Percentiles rank a stretch among this genome's conserved stretches.
phyloP scores from a whole-genome alignment of 1,140 invertebrate species.

The Scaptomyza montana region DNA sequence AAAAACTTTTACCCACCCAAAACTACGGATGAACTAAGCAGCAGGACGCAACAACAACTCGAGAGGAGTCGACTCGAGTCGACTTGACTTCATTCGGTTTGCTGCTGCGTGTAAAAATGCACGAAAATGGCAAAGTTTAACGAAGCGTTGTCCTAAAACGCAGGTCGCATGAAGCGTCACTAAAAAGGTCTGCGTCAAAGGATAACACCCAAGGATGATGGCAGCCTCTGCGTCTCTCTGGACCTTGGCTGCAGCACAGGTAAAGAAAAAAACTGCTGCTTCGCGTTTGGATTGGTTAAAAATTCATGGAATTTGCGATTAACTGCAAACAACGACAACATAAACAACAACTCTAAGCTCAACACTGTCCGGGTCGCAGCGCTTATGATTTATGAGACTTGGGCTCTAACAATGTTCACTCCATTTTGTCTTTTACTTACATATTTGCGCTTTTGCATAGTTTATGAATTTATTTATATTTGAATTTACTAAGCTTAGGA shows the following conservation, averaged over 20 bases:
- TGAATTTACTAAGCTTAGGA: conserved; percentile 3
- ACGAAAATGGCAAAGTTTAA: conserved; percentile 62
- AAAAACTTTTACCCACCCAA: conserved; percentile 41
- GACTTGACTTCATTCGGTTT: conserved; percentile 11
- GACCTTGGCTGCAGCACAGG: conserved; percentile 19
- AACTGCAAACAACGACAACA: conserved; percentile 54
- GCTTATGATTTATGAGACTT: conserved; percentile 56
- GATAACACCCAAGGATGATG: conserved; percentile 33
- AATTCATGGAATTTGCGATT: conserved; percentile 68
- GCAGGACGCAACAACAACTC: neutral
- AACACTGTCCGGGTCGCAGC: conserved; percentile 11
- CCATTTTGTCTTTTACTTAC: conserved; percentile 4
- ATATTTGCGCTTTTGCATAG: conserved; percentile 27
- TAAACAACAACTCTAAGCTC: conserved; percentile 3
- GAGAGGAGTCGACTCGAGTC: neutral
- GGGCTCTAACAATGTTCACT: conserved; percentile 8
- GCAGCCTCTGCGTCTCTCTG: neutral
- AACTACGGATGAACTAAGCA: conserved; percentile 14
- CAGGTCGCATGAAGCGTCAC: conserved; percentile 57
- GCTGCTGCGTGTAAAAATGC: conserved; percentile 55
- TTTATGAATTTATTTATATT: conserved; percentile 46
- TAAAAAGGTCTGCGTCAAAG: conserved; percentile 63
- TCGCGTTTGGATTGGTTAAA: conserved; percentile 53
- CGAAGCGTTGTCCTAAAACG: conserved; percentile 55
- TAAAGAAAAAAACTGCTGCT: neutral